These are phyloP conservation scores for Palaemon carinicauda DNA, from an alignment of 1,140 invertebrate species.

Conservation along the genomic window DNA sequence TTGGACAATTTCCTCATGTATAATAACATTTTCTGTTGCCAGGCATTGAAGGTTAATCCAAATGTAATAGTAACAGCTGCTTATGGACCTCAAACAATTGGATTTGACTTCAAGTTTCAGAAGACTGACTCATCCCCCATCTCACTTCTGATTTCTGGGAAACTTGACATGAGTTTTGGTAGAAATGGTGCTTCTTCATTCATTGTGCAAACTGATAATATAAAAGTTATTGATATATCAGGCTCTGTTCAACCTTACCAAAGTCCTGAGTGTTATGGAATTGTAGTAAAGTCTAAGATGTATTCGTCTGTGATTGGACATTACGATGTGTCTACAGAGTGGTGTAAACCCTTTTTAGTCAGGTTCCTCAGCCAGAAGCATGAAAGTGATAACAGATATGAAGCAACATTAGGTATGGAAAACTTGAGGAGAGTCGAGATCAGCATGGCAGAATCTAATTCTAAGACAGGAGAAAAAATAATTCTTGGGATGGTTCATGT, in stretches of 20 bases:
- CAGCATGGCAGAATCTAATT: background rate
- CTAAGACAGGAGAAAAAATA: background rate
- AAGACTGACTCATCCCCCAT: constrained; percentile 10
- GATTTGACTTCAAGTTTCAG: constrained; percentile 16
- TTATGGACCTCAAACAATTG: constrained; percentile 4
- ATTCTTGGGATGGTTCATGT: background rate
- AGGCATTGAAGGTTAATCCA: constrained; percentile 11
- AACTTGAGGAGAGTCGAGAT: background rate
- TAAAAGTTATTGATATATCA: background rate
- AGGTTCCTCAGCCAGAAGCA: background rate
- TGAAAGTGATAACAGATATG: background rate
- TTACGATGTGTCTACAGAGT: background rate
- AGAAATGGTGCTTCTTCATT: background rate
- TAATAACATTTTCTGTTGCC: background rate
- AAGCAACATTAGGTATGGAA: background rate
- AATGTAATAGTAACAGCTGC: background rate
- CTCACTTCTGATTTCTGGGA: background rate
- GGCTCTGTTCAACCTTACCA: background rate
- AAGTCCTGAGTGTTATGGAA: background rate
- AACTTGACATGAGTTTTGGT: background rate
- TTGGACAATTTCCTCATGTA: too few species aligned
- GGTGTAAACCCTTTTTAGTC: constrained; percentile 9
- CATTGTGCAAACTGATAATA: background rate
- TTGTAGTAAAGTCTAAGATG: background rate
- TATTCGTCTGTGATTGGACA: background rate